Percentiles rank a stretch among this genome's conserved stretches.
Evolutionary conservation across 2,888 invertebrate genomes (phyloP).

Genomic region (Bugula neritina): DNA sequence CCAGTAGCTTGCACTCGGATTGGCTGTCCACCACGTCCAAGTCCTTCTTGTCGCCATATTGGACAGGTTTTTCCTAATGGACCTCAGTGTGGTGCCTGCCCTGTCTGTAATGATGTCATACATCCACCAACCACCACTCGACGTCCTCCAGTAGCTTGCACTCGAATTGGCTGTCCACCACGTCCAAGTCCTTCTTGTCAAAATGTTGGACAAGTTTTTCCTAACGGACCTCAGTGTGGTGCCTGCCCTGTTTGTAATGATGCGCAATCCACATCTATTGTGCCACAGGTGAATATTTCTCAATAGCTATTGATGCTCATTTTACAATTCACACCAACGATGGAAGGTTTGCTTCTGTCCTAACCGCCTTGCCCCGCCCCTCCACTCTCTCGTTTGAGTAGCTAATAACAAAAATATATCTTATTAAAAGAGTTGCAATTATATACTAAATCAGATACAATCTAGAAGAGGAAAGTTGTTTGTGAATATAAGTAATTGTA

Average conservation of each 20-base stretch:
- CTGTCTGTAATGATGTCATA: neutral
- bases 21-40: neutral
- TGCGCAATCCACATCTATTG: neutral
- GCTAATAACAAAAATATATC: no score
- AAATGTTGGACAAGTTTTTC: neutral
- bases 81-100: neutral
- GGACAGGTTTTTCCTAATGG: constrained; percentile 1
- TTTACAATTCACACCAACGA: no score
- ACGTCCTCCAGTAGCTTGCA: neutral
- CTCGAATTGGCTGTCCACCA: constrained; percentile 4
- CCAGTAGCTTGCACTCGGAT: neutral
- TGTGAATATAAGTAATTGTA: no score
- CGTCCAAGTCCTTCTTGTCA: neutral
- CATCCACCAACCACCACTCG: neutral
- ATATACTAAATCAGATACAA: no score
- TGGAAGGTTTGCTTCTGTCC: no score
- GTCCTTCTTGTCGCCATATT: neutral
- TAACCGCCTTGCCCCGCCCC: no score
- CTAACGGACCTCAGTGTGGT: neutral
- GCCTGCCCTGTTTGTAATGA: constrained; percentile 13
- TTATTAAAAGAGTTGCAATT: no score
- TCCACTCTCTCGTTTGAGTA: no score
- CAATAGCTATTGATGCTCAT: no score
- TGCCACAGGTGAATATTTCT: no score
- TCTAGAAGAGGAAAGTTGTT: no score